phyloP scores from a whole-genome alignment of 2,888 invertebrate species.

The Temnothorax ravouxi region DNA sequence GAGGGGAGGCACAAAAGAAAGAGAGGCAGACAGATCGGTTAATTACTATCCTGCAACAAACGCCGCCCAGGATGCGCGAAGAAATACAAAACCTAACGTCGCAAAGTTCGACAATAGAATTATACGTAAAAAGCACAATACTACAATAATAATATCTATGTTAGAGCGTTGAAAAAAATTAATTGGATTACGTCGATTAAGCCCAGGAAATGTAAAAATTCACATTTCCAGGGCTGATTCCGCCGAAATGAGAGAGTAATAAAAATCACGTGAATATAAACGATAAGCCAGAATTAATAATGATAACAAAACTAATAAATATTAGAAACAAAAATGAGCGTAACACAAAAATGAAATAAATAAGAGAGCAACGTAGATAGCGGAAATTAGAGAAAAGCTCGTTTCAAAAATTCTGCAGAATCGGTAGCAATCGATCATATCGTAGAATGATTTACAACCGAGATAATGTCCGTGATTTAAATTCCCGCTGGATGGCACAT shows the following conservation, averaged over 20 bases:
- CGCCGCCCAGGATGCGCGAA: not conserved
- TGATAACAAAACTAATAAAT: not conserved
- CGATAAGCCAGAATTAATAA: not conserved
- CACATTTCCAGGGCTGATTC: not conserved
- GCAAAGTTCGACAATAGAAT: not conserved
- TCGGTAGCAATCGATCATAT: not conserved
- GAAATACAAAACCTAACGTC: not conserved
- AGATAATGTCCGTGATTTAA: conserved; percentile 26
- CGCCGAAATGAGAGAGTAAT: not conserved
- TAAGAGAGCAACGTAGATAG: not conserved
- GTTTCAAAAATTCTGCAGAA: not conserved
- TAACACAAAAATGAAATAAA: not conserved
- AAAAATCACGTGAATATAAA: not conserved
- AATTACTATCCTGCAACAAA: conserved; percentile 22
- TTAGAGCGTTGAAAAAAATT: not conserved
- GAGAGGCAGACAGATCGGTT: conserved; percentile 8
- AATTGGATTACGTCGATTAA: not conserved
- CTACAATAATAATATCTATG: not conserved
- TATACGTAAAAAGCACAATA: too few relatives aligned
- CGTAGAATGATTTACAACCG: conserved; percentile 1
- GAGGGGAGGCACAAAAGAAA: conserved; percentile 1
- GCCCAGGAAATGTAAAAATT: not conserved
- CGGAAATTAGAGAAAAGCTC: not conserved
- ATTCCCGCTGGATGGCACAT: not conserved
- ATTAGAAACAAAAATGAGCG: not conserved